phyloP scores from a whole-genome alignment of 2,797 vertebrate species.

The Hyperoplus immaculatus region DNA sequence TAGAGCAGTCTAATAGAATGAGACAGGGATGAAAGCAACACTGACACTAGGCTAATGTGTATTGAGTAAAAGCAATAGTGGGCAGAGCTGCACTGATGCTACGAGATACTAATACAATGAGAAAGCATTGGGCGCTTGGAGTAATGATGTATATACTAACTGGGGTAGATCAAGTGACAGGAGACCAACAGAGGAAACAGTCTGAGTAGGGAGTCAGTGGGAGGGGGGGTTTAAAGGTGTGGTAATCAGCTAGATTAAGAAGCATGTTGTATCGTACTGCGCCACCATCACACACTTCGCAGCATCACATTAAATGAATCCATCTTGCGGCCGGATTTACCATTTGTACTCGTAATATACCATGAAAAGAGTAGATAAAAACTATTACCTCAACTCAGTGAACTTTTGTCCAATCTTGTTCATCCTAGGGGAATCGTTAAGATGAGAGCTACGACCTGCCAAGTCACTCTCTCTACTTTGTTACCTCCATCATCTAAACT shows the following conservation, averaged over 20 bases:
- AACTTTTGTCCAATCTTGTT: constrained; percentile 47
- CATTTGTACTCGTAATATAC: neutral
- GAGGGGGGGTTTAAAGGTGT: constrained; percentile 54
- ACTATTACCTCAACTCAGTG: constrained; percentile 67
- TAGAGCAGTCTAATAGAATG: constrained; percentile 78
- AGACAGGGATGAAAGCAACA: constrained; percentile 73
- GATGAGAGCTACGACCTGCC: constrained; percentile 27
- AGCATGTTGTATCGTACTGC: neutral
- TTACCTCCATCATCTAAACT: constrained; percentile 52
- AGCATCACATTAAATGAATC: neutral
- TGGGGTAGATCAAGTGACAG: constrained; percentile 63
- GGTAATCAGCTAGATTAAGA: constrained; percentile 17
- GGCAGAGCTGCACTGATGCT: constrained; percentile 55
- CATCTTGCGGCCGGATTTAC: neutral
- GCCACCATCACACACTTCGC: constrained; percentile 1
- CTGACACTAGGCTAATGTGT: constrained; percentile 74
- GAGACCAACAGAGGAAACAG: constrained; percentile 31
- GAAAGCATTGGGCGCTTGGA: constrained; percentile 44
- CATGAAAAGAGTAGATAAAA: constrained; percentile 29
- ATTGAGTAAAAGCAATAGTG: constrained; percentile 76
- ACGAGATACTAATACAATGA: constrained; percentile 71
- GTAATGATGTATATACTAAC: constrained; percentile 61
- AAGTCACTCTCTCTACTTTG: constrained; percentile 53
- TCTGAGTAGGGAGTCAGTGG: constrained; percentile 8
- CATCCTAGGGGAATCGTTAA: constrained; percentile 22